A percentile compares a stretch with the other conserved stretches of the same genome.
phyloP scores from a whole-genome alignment of 2,113 vertebrate species.

The Climacteris rufus region DNA sequence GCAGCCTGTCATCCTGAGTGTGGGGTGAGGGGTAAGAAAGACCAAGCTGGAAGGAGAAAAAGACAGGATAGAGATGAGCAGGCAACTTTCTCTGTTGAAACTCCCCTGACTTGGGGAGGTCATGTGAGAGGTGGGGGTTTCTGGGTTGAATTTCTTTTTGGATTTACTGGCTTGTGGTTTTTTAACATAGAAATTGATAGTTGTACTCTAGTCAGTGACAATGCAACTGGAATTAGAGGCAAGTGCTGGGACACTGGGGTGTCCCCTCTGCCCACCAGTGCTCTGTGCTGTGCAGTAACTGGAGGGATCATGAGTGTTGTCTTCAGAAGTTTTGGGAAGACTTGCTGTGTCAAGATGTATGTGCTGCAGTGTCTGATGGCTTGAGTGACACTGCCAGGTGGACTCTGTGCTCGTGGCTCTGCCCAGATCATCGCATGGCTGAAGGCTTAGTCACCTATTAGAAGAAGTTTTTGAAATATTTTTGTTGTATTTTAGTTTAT shows the following conservation, averaged over 20 bases:
- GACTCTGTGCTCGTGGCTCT: not conserved
- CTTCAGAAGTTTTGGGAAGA: not conserved
- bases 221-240: not conserved
- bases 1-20: not conserved
- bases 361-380: not conserved
- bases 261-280: not conserved
- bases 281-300: not conserved
- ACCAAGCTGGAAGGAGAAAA: not conserved
- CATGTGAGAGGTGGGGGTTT: not conserved
- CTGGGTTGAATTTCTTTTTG: no score
- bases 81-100: not conserved
- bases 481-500: not conserved
- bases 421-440: not conserved
- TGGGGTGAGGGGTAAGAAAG: no score
- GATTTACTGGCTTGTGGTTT: not conserved
- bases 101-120: not conserved
- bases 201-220: not conserved
- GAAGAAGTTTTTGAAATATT: not conserved
- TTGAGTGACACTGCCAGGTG: conserved; percentile 47
- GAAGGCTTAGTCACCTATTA: conserved; percentile 34
- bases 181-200: not conserved
- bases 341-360: not conserved
- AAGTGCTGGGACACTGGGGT: not conserved
- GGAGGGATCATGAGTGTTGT: not conserved
- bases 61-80: not conserved